Evolutionary conservation across 2,797 vertebrate genomes (phyloP).

Genomic region (Rhinella marina): DNA sequence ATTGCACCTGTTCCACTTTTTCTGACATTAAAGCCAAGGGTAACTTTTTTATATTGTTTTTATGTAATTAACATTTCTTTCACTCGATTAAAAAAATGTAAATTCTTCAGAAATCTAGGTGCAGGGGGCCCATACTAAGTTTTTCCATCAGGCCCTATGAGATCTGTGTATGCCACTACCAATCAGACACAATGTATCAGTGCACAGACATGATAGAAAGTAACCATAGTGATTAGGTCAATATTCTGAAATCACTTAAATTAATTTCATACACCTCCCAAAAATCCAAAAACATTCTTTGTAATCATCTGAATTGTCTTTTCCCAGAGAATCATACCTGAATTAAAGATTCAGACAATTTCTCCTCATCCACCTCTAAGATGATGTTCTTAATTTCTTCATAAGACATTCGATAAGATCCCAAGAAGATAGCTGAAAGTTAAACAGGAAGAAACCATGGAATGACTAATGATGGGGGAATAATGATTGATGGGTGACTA

Average conservation of each 20-base stretch:
- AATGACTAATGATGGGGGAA: too few species aligned
- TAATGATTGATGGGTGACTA: too few species aligned
- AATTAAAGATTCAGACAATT: conserved; percentile 94
- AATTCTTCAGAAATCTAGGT: too few species aligned
- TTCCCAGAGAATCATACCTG: conserved; percentile 81
- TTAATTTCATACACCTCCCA: neutral
- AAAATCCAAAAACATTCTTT: neutral
- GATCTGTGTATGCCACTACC: neutral
- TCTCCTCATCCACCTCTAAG: conserved; percentile 91
- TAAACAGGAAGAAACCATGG: neutral
- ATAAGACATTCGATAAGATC: conserved; percentile 97
- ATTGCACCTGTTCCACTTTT: too few species aligned
- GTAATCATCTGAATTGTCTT: neutral
- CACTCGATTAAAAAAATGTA: too few species aligned
- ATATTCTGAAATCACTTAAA: neutral
- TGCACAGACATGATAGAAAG: neutral
- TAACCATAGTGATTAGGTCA: neutral
- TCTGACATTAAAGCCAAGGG: too few species aligned
- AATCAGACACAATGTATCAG: neutral
- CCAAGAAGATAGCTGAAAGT: conserved; percentile 95
- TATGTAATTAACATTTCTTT: too few species aligned
- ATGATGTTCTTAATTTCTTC: conserved; percentile 95
- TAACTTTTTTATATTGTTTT: too few species aligned
- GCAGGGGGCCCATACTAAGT: too few species aligned
- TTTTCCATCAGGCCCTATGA: neutral